phyloP scores from a whole-genome alignment of 2,888 invertebrate genomes.

The Thereva nobilitata region DNA sequence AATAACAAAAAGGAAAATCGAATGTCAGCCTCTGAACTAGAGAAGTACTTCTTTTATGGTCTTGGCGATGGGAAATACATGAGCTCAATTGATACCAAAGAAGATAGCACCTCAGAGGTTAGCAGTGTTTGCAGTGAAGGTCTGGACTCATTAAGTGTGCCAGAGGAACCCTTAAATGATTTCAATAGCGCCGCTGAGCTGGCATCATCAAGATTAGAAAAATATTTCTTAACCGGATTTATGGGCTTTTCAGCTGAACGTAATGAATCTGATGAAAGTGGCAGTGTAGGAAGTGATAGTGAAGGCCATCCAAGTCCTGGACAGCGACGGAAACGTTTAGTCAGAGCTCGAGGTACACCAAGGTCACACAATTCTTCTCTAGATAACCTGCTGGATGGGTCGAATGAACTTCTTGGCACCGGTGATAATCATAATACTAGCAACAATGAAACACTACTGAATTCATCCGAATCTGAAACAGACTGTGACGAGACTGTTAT shows the following conservation, averaged over 20 bases:
- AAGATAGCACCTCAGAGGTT: slow-evolving; percentile 76
- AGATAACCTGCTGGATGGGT: slow-evolving; percentile 71
- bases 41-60: slow-evolving; percentile 89
- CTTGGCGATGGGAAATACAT: slow-evolving; percentile 71
- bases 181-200: slow-evolving; percentile 67
- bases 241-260: slow-evolving; percentile 79
- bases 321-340: slow-evolving; percentile 78
- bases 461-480: slow-evolving; percentile 71
- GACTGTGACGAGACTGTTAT: slow-evolving; percentile 68
- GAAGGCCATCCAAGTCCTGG: slow-evolving; percentile 88
- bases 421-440: slow-evolving; percentile 52
- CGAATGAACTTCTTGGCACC: slow-evolving; percentile 46
- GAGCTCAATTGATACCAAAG: slow-evolving; percentile 59
- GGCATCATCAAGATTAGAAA: slow-evolving; percentile 83
- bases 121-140: slow-evolving; percentile 86
- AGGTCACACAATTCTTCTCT: slow-evolving; percentile 80
- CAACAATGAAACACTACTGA: slow-evolving; percentile 60
- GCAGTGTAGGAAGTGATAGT: slow-evolving; percentile 88
- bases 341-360: slow-evolving; percentile 80
- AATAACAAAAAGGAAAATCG: slow-evolving; percentile 60
- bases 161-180: slow-evolving; percentile 52
- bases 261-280: slow-evolving; percentile 74
- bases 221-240: slow-evolving; percentile 85
- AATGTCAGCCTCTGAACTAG: slow-evolving; percentile 79
- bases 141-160: slow-evolving; percentile 70